A percentile compares a stretch with the other conserved stretches of the same genome.
These are phyloP conservation scores for Laodelphax striatellus DNA, from an alignment of 1,140 invertebrate species.

Conservation along the genomic window DNA sequence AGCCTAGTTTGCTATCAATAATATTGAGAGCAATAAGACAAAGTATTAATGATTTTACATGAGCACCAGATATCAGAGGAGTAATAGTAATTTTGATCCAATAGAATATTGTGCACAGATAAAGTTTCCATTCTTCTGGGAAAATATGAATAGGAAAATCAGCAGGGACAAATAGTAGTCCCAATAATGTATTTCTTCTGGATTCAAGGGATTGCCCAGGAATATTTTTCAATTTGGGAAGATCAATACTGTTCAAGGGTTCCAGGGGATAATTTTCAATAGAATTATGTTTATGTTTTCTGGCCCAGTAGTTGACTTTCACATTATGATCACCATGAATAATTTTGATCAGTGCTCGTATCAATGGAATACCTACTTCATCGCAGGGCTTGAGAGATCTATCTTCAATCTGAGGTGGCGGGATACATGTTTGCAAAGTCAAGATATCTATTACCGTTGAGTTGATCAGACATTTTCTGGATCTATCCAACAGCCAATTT, in stretches of 20 bases:
- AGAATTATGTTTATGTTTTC: slow-evolving; percentile 6
- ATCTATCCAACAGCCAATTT: slow-evolving; percentile 48
- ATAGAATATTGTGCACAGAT: slow-evolving; percentile 22
- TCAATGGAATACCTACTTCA: slow-evolving; percentile 44
- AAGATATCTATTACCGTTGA: slow-evolving; percentile 53
- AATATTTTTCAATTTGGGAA: neutral
- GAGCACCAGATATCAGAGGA: slow-evolving; percentile 14
- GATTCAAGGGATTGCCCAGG: neutral
- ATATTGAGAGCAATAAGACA: slow-evolving; percentile 20
- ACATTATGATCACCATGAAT: slow-evolving; percentile 28
- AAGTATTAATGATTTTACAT: slow-evolving; percentile 7
- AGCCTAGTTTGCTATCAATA: neutral
- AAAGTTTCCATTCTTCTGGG: slow-evolving; percentile 17
- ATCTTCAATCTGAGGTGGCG: slow-evolving; percentile 61
- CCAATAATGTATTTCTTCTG: neutral
- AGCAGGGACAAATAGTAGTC: slow-evolving; percentile 9
- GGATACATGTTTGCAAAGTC: slow-evolving; percentile 48
- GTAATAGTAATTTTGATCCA: slow-evolving; percentile 14
- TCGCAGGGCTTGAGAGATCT: slow-evolving; percentile 44
- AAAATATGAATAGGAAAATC: slow-evolving; percentile 14
- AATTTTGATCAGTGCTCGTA: slow-evolving; percentile 52
- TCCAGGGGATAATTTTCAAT: neutral
- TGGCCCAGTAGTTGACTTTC: slow-evolving; percentile 1
- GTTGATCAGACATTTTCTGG: slow-evolving; percentile 43
- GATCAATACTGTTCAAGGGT: slow-evolving; percentile 1